phyloP scores from a whole-genome alignment of 1,140 invertebrate genomes.

The Drosophila ficusphila region DNA sequence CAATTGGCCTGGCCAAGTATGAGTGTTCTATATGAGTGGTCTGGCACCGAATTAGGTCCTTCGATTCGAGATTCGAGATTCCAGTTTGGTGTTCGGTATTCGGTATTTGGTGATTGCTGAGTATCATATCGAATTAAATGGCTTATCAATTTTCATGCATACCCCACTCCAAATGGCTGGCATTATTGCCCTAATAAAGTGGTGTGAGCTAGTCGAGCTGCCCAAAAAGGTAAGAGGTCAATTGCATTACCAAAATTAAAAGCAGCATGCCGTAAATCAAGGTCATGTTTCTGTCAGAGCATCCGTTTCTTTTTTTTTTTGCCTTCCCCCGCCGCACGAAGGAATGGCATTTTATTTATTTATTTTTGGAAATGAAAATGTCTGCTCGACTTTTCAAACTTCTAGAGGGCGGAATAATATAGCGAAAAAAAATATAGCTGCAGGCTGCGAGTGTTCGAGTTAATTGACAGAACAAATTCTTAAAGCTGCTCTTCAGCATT shows the following conservation, averaged over 20 bases:
- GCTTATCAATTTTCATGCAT: slow-evolving; percentile 23
- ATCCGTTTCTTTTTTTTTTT: not conserved
- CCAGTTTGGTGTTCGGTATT: too few relatives aligned
- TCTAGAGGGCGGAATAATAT: not conserved
- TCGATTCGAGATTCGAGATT: too few relatives aligned
- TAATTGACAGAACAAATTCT: not conserved
- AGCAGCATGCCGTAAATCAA: not conserved
- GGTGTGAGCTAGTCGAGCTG: too few relatives aligned
- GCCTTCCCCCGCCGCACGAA: not conserved
- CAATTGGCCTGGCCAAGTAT: slow-evolving; percentile 5
- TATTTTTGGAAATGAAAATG: not conserved
- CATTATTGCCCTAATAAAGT: slow-evolving; percentile 16
- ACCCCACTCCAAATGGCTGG: not conserved
- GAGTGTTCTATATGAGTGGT: slow-evolving; percentile 41
- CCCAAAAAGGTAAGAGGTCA: slow-evolving; percentile 17
- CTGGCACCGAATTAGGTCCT: slow-evolving; percentile 20
- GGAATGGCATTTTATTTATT: slow-evolving; percentile 15
- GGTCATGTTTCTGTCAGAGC: slow-evolving; percentile 11
- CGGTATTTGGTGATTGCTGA: too few relatives aligned
- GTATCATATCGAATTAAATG: slow-evolving; percentile 35
- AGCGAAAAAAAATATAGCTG: not conserved
- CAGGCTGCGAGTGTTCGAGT: not conserved
- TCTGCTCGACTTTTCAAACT: not conserved
- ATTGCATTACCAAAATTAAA: slow-evolving; percentile 36
- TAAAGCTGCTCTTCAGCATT: not conserved